Evolutionary conservation across 2,797 vertebrate species (phyloP).

Genomic region (Microctenopoma stevenorrisi): DNA sequence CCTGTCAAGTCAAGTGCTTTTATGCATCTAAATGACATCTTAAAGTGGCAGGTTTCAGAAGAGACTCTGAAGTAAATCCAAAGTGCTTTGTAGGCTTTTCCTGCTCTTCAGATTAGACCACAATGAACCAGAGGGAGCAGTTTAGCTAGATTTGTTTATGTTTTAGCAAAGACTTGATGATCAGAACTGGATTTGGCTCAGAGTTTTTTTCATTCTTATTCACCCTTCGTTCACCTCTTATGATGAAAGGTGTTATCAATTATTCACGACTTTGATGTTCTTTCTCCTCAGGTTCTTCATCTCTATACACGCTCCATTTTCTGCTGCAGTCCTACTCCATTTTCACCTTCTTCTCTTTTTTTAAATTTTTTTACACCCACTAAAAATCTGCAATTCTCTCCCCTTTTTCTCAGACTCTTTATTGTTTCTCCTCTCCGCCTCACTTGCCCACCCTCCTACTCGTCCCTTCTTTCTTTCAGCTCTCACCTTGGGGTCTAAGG

Average conservation of each 20-base stretch:
- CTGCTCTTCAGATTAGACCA: slow-evolving; percentile 10
- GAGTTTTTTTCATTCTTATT: neutral
- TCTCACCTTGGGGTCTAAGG: slow-evolving; percentile 67
- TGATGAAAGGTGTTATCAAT: neutral
- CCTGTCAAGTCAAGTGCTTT: slow-evolving; percentile 68
- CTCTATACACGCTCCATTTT: neutral
- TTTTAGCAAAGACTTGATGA: neutral
- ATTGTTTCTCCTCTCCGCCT: slow-evolving; percentile 45
- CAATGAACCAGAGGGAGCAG: neutral
- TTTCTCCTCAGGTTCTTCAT: neutral
- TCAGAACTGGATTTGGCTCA: neutral
- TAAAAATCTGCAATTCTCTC: slow-evolving; percentile 25
- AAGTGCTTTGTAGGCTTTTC: slow-evolving; percentile 46
- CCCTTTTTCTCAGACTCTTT: slow-evolving; percentile 29
- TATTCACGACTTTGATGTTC: neutral
- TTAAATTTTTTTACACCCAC: slow-evolving; percentile 6
- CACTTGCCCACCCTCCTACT: slow-evolving; percentile 25
- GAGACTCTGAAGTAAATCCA: slow-evolving; percentile 39
- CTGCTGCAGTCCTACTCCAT: slow-evolving; percentile 19
- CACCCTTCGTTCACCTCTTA: neutral
- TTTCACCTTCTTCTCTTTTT: slow-evolving; percentile 36
- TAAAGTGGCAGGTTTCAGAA: slow-evolving; percentile 65
- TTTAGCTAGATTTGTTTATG: neutral
- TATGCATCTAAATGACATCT: slow-evolving; percentile 59
- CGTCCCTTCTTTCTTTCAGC: slow-evolving; percentile 33